These are phyloP conservation scores for Cotesia chilonis DNA, from an alignment of 1,140 invertebrate species.

Conservation along the genomic window DNA sequence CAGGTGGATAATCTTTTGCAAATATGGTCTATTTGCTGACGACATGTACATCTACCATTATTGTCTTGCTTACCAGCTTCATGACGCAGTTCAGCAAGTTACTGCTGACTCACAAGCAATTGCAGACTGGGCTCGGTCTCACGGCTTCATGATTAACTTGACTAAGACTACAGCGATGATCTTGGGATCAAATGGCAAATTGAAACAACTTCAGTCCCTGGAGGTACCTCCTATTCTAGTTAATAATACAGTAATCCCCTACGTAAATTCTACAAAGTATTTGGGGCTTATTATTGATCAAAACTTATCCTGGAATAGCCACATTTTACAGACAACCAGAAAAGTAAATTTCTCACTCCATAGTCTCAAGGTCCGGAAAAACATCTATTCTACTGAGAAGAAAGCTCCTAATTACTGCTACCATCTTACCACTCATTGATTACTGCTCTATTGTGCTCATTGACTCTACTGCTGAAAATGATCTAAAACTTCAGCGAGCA, in stretches of 20 bases:
- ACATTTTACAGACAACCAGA: background rate
- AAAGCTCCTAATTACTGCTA: too few species aligned
- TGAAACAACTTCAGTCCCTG: background rate
- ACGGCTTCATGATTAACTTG: conserved; percentile 16
- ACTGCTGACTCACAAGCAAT: conserved; percentile 15
- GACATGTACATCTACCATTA: conserved; percentile 18
- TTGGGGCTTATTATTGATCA: conserved; percentile 7
- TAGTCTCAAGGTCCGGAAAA: conserved; percentile 20
- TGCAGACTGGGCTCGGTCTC: background rate
- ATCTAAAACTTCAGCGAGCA: too few species aligned
- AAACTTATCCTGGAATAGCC: conserved; percentile 22
- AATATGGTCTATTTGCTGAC: conserved; percentile 17
- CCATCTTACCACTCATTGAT: too few species aligned
- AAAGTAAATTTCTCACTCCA: conserved; percentile 26
- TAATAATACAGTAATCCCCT: background rate
- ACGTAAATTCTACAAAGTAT: background rate
- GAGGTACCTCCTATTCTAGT: background rate
- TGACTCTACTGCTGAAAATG: too few species aligned
- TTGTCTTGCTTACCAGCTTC: background rate
- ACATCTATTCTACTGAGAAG: background rate
- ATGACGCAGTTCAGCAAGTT: conserved; percentile 11
- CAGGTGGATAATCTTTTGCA: background rate
- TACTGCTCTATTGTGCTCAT: too few species aligned
- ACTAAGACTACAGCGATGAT: background rate
- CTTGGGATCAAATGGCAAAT: too few species aligned